Percentiles rank a stretch among this genome's conserved stretches.
phyloP scores from a whole-genome alignment of 2,888 invertebrate species.

The Scrobipalpa atriplicella region DNA sequence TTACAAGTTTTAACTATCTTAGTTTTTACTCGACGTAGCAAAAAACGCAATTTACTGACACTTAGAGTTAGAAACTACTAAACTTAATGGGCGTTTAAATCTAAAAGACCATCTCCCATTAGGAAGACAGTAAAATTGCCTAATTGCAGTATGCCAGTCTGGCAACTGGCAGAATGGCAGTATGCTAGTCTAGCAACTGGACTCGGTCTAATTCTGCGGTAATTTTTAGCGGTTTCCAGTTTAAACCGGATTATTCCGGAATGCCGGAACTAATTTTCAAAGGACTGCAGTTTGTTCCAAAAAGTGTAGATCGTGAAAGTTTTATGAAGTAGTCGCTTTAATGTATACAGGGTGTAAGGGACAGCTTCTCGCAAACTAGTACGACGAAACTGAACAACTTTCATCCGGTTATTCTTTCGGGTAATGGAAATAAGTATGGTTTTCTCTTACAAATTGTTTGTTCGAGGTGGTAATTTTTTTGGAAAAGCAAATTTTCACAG shows the following conservation, averaged over 20 bases:
- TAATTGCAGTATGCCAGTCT: constrained; percentile 5
- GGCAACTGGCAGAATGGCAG: neutral
- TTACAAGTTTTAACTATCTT: too few species aligned
- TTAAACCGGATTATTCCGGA: constrained; percentile 5
- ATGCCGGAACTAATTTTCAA: constrained; percentile 19
- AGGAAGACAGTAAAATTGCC: constrained; percentile 12
- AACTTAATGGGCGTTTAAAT: constrained; percentile 4
- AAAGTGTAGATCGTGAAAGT: neutral
- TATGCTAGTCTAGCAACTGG: too few species aligned
- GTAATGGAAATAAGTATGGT: too few species aligned
- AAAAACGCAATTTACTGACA: too few species aligned
- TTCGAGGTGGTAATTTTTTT: too few species aligned
- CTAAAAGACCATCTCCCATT: constrained; percentile 4
- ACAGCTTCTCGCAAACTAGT: too few species aligned
- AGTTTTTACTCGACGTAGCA: too few species aligned
- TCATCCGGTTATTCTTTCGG: too few species aligned
- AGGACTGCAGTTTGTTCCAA: neutral
- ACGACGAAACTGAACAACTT: too few species aligned
- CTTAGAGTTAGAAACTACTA: neutral
- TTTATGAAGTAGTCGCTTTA: neutral
- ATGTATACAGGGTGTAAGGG: too few species aligned
- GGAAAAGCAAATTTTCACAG: too few species aligned
- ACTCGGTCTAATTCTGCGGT: constrained; percentile 1
- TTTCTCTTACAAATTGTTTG: too few species aligned
- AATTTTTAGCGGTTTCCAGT: constrained; percentile 4